These are phyloP conservation scores for Xenotilapia leptura DNA, from an alignment of 2,113 vertebrate species.

Conservation along the genomic window DNA sequence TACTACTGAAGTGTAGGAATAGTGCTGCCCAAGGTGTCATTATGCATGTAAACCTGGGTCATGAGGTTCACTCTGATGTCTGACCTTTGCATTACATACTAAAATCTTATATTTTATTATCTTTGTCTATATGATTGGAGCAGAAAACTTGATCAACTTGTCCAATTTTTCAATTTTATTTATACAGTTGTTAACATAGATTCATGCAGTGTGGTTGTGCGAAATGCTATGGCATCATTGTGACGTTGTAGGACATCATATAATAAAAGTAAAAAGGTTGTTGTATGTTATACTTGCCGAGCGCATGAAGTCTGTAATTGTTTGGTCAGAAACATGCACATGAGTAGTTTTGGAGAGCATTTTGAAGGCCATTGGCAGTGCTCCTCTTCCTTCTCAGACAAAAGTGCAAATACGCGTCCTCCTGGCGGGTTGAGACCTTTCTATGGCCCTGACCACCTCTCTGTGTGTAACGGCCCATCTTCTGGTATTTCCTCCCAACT, in stretches of 20 bases:
- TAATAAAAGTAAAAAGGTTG: not conserved
- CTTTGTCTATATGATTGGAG: not conserved
- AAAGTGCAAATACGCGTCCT: not conserved
- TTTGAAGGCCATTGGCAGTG: not conserved
- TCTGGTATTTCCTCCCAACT: not conserved
- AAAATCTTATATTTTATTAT: not conserved
- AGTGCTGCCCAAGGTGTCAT: not conserved
- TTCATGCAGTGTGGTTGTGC: not conserved
- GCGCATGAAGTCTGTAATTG: not conserved
- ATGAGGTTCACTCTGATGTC: not conserved
- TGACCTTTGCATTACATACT: not conserved
- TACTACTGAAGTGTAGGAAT: not conserved
- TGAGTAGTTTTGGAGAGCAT: not conserved
- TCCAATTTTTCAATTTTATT: not conserved
- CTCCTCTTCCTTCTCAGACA: not conserved
- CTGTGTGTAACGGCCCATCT: rapidly evolving
- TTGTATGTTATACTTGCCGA: not conserved
- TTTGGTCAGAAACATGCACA: not conserved
- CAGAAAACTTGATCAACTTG: not conserved
- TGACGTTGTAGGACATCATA: not conserved
- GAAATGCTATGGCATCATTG: not conserved
- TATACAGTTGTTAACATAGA: not conserved
- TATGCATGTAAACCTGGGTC: not conserved
- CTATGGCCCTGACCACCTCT: not conserved
- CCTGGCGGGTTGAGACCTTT: rapidly evolving